phyloP scores from a whole-genome alignment of 2,888 invertebrate species.

The Drosophila ustulata region DNA sequence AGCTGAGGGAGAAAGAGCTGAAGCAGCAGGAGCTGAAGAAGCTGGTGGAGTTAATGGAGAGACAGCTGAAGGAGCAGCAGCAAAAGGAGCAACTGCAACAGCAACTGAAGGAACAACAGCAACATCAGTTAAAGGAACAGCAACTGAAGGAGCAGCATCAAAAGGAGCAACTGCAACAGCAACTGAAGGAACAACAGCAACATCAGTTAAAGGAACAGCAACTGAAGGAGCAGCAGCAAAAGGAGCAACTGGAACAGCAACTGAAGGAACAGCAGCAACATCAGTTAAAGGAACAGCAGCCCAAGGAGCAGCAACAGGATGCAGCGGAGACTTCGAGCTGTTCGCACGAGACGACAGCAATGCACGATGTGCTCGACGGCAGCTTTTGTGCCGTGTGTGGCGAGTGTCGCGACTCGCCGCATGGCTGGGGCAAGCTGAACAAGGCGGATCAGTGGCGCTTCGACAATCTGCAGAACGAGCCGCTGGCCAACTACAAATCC shows the following conservation, averaged over 20 bases:
- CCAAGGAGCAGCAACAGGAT: neutral
- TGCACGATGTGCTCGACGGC: slow-evolving; percentile 13
- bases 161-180: no score
- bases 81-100: neutral
- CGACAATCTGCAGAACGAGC: slow-evolving; percentile 67
- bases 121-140: neutral
- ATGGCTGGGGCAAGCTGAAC: slow-evolving; percentile 68
- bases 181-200: neutral
- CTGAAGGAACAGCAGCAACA: neutral
- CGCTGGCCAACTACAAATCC: slow-evolving; percentile 77
- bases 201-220: neutral
- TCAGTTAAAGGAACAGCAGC: neutral
- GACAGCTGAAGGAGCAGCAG: slow-evolving; percentile 10
- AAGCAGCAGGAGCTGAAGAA: slow-evolving; percentile 4
- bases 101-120: neutral
- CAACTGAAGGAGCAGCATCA: slow-evolving; percentile 3
- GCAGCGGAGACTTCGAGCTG: slow-evolving; percentile 6
- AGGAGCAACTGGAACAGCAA: no score
- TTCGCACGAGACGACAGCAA: slow-evolving; percentile 14
- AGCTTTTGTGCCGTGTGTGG: slow-evolving; percentile 61
- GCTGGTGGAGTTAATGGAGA: slow-evolving; percentile 1
- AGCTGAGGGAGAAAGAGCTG: neutral
- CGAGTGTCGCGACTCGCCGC: slow-evolving; percentile 63
- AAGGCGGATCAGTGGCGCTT: slow-evolving; percentile 75
- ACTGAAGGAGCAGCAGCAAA: slow-evolving; percentile 16